These are phyloP conservation scores for Loris lydekkerianus DNA, from an alignment of 2,797 vertebrate species.

Conservation along the genomic window DNA sequence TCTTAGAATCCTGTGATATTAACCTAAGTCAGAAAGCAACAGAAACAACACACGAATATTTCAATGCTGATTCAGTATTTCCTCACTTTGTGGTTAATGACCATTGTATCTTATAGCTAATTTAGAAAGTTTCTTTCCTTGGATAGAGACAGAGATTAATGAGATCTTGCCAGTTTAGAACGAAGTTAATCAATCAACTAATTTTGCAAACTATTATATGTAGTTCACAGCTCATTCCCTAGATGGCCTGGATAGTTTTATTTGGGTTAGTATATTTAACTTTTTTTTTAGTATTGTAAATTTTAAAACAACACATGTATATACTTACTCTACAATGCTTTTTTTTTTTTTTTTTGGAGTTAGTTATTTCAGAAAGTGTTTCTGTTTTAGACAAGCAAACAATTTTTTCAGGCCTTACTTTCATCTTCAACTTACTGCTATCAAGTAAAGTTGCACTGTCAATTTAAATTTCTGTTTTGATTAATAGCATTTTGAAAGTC, in stretches of 20 bases:
- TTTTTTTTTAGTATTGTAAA: neutral
- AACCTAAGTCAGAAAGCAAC: neutral
- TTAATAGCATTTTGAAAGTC: slow-evolving; percentile 92
- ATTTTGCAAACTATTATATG: slow-evolving; percentile 18
- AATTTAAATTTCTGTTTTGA: slow-evolving; percentile 86
- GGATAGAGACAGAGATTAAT: slow-evolving; percentile 65
- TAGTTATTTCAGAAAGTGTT: neutral
- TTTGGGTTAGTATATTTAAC: neutral
- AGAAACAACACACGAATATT: neutral
- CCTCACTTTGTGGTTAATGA: slow-evolving; percentile 61
- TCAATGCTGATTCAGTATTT: slow-evolving; percentile 38
- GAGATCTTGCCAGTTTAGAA: slow-evolving; percentile 24
- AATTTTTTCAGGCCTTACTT: neutral
- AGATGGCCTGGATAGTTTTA: neutral
- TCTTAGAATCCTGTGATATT: neutral
- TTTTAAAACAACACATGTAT: neutral
- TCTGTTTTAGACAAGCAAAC: slow-evolving; percentile 32
- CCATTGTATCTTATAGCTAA: slow-evolving; percentile 50
- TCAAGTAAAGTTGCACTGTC: slow-evolving; percentile 70
- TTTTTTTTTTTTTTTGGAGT: neutral
- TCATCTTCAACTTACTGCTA: slow-evolving; percentile 54
- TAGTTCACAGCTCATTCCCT: neutral
- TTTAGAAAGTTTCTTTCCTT: slow-evolving; percentile 68
- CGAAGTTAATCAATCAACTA: slow-evolving; percentile 66
- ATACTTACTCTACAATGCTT: neutral